phyloP scores from a whole-genome alignment of 2,113 vertebrate species.

The Mystacornis crossleyi region DNA sequence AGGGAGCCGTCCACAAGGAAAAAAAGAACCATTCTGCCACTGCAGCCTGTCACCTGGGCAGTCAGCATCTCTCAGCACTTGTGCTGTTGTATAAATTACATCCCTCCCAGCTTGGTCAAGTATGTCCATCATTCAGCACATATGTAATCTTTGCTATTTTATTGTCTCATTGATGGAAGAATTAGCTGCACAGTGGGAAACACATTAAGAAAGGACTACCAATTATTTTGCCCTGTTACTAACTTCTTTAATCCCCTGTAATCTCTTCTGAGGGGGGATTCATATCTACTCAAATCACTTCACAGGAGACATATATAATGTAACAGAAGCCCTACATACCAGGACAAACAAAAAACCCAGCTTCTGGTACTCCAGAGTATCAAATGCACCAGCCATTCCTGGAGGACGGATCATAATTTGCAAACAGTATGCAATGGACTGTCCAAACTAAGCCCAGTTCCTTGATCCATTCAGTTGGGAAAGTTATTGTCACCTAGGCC shows the following conservation, averaged over 20 bases:
- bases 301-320: neutral
- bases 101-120: slow-evolving; percentile 47
- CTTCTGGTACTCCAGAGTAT: neutral
- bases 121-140: slow-evolving; percentile 60
- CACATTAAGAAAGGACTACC: slow-evolving; percentile 43
- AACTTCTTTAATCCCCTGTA: slow-evolving; percentile 53
- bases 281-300: slow-evolving; percentile 23
- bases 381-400: neutral
- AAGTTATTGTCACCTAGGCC: neutral
- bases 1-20: slow-evolving; percentile 35
- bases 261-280: slow-evolving; percentile 40
- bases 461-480: neutral
- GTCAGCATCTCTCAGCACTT: slow-evolving; percentile 64
- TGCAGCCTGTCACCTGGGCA: slow-evolving; percentile 49
- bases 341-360: neutral
- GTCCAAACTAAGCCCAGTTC: neutral
- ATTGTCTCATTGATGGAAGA: slow-evolving; percentile 66
- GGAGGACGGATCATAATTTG: neutral
- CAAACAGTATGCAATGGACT: neutral
- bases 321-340: neutral
- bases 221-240: slow-evolving; percentile 14
- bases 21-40: neutral
- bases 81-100: slow-evolving; percentile 61
- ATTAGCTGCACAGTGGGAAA: slow-evolving; percentile 56
- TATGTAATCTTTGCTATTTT: slow-evolving; percentile 60